Percentiles rank a stretch among this genome's conserved stretches.
These are phyloP conservation scores for Cryptomyrus ogoouensis DNA, from an alignment of 2,113 vertebrate genomes.

Conservation along the genomic window DNA sequence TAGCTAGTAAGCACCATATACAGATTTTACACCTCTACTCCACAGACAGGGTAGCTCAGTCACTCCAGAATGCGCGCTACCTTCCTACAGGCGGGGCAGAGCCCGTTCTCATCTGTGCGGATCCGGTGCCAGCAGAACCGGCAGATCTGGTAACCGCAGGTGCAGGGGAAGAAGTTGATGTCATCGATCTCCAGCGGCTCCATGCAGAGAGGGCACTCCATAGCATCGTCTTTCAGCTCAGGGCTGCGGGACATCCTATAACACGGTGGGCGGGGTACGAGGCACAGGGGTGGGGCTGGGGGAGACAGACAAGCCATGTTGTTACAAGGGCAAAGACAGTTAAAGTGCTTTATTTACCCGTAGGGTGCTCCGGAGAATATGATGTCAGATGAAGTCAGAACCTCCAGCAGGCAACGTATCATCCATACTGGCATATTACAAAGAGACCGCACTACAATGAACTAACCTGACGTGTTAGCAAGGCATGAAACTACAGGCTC, in stretches of 20 bases:
- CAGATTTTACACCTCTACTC: not conserved
- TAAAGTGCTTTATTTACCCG: not conserved
- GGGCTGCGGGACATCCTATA: conserved; percentile 96
- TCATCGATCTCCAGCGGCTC: conserved; percentile 98
- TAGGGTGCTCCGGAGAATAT: not conserved
- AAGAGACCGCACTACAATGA: not conserved
- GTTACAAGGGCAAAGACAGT: not conserved
- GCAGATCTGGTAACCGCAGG: conserved; percentile 98
- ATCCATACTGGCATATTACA: not conserved
- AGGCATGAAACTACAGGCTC: not conserved
- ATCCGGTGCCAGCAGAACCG: conserved; percentile 99
- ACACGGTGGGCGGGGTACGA: conserved; percentile 27
- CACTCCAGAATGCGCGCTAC: conserved; percentile 42
- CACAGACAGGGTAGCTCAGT: not conserved
- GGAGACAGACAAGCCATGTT: not conserved
- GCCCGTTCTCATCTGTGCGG: conserved; percentile 97
- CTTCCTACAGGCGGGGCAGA: conserved; percentile 99
- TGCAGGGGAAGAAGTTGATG: conserved; percentile 99
- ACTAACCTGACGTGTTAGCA: not conserved
- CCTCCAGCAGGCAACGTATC: not conserved
- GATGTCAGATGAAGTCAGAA: not conserved
- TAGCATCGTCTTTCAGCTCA: conserved; percentile 92
- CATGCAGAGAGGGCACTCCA: conserved; percentile 99
- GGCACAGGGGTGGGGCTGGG: conserved; percentile 42
- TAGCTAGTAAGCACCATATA: not conserved